Evolutionary conservation across 2,113 vertebrate genomes (phyloP).

Genomic region (Myocastor coypus): DNA sequence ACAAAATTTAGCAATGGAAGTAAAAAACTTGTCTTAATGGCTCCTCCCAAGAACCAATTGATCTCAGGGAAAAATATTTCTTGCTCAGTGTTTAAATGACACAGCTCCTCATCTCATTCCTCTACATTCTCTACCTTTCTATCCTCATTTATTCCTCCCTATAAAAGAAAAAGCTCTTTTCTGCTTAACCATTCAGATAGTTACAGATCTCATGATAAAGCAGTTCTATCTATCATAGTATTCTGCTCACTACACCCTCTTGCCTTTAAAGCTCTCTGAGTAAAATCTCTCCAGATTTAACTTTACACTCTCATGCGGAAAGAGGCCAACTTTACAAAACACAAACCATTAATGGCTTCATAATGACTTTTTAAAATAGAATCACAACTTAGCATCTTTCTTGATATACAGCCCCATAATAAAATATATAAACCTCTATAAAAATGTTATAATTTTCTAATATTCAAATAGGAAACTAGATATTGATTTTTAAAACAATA

Average conservation of each 20-base stretch:
- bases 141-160: not conserved
- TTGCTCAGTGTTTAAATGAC: not conserved
- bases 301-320: not conserved
- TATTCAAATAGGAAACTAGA: slow-evolving; percentile 35
- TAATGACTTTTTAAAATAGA: slow-evolving; percentile 6
- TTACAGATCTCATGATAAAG: not conserved
- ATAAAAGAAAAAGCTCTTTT: not conserved
- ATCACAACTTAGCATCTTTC: slow-evolving; percentile 28
- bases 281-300: not conserved
- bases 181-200: not conserved
- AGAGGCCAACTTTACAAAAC: slow-evolving; percentile 17
- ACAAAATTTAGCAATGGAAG: slow-evolving; percentile 18
- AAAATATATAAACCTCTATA: slow-evolving; percentile 43
- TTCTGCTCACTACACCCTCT: not conserved
- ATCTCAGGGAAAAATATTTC: not conserved
- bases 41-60: not conserved
- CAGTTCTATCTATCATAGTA: not conserved
- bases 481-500: slow-evolving; percentile 52
- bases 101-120: not conserved
- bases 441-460: not conserved
- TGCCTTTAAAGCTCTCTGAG: not conserved
- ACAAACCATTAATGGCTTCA: slow-evolving; percentile 2
- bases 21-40: not conserved
- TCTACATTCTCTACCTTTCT: not conserved
- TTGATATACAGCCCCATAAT: not conserved